A percentile compares a stretch with the other conserved stretches of the same genome.
Conservation (phyloP, 2,113 vertebrate species). For the Xyrauchen texanus region DNA sequence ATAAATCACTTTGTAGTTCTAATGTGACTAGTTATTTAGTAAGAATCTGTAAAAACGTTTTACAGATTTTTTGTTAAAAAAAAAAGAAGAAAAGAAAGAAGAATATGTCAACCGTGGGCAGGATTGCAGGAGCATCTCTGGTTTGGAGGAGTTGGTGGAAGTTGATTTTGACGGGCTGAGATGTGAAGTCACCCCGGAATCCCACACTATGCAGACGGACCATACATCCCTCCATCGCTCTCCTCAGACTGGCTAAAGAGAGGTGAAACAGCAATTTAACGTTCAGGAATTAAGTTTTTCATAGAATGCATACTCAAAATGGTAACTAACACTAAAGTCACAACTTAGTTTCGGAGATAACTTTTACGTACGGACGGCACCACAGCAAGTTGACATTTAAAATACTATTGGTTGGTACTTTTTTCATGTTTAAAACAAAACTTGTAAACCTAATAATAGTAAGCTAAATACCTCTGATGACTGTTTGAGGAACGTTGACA, state of each 20-base stretch:
- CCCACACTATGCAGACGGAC: slow-evolving; percentile 5
- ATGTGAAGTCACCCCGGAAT: slow-evolving; percentile 28
- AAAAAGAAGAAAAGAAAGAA: too few species aligned
- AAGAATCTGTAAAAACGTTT: too few species aligned
- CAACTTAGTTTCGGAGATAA: too few species aligned
- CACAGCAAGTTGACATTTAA: too few species aligned
- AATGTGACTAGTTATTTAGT: too few species aligned
- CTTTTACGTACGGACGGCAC: too few species aligned
- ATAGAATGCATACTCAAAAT: too few species aligned
- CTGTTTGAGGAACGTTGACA: neutral
- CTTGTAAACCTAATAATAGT: neutral
- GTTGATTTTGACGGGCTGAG: slow-evolving; percentile 38
- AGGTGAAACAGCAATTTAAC: neutral
- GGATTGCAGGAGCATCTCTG: slow-evolving; percentile 31
- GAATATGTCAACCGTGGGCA: neutral
- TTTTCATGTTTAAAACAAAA: neutral
- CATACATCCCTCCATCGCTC: slow-evolving; percentile 33
- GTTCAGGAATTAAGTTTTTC: too few species aligned
- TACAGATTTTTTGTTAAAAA: too few species aligned
- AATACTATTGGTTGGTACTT: neutral
- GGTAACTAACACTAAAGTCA: too few species aligned
- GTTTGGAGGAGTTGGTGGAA: slow-evolving; percentile 37
- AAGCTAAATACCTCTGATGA: slow-evolving; percentile 8
- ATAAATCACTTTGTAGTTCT: too few species aligned
- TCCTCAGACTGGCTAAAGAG: neutral